Evolutionary conservation across 2,888 invertebrate species (phyloP).

Genomic region (Smittia sp.): DNA sequence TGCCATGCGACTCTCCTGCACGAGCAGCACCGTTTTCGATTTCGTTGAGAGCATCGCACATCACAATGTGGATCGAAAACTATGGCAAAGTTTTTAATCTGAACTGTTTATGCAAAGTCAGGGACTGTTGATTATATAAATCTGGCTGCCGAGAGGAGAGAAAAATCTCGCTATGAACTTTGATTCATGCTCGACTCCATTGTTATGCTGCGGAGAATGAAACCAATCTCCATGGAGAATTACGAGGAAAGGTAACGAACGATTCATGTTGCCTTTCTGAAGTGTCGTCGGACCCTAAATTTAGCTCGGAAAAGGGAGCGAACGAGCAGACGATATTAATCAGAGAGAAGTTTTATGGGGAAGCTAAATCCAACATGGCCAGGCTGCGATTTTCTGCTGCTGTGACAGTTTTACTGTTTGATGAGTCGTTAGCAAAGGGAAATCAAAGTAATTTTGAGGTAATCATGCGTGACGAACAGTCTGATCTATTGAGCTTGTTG

Average conservation of each 20-base stretch:
- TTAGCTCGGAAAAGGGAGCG: not conserved
- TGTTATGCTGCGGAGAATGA: constrained; percentile 2
- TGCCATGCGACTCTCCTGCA: not conserved
- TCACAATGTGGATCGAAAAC: constrained; percentile 23
- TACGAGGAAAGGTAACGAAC: not conserved
- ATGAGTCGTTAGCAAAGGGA: too few species aligned
- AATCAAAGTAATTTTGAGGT: too few species aligned
- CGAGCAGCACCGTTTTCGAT: constrained; percentile 26
- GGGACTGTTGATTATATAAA: constrained; percentile 37
- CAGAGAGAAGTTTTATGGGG: not conserved
- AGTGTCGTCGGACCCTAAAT: constrained; percentile 34
- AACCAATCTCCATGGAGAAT: not conserved
- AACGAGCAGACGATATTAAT: not conserved
- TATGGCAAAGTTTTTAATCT: constrained; percentile 41
- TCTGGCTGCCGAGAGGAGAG: not conserved
- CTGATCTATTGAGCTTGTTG: too few species aligned
- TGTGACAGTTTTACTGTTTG: too few species aligned
- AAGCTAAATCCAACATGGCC: too few species aligned
- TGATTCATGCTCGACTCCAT: not conserved
- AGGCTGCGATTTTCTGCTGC: too few species aligned
- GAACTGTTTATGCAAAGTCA: constrained; percentile 39
- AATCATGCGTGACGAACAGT: too few species aligned
- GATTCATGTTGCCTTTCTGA: constrained; percentile 16
- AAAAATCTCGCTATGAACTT: constrained; percentile 11
- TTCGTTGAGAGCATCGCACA: constrained; percentile 17